phyloP scores from a whole-genome alignment of 2,113 vertebrate genomes.

The Phyllostomus discolor region DNA sequence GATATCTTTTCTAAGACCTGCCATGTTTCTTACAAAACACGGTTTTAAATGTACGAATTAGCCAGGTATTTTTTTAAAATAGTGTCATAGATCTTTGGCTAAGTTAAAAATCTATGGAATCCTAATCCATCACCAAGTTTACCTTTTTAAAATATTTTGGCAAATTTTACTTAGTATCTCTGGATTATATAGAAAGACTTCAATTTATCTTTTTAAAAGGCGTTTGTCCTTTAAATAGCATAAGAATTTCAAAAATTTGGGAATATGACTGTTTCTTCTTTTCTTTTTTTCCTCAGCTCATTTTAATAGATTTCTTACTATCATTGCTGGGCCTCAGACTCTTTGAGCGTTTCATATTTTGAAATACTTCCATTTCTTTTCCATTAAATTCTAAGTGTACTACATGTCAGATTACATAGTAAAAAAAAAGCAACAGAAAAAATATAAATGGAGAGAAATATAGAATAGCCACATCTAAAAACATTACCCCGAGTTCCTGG shows the following conservation, averaged over 20 bases:
- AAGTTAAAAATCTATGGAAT: slow-evolving; percentile 62
- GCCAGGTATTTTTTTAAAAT: slow-evolving; percentile 57
- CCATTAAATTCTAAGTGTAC: neutral
- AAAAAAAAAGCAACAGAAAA: slow-evolving; percentile 64
- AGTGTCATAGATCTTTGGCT: slow-evolving; percentile 37
- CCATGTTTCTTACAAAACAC: slow-evolving; percentile 67
- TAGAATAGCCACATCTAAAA: slow-evolving; percentile 39
- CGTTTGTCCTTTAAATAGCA: neutral
- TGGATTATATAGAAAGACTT: slow-evolving; percentile 68
- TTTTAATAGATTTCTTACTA: slow-evolving; percentile 47
- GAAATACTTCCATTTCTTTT: slow-evolving; percentile 64
- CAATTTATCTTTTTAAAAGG: slow-evolving; percentile 60
- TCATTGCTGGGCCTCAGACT: neutral
- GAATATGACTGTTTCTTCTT: slow-evolving; percentile 45
- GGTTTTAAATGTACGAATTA: slow-evolving; percentile 73
- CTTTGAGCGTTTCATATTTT: slow-evolving; percentile 44
- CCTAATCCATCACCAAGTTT: slow-evolving; percentile 43
- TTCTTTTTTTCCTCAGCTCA: slow-evolving; percentile 20
- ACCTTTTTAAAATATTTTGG: slow-evolving; percentile 66
- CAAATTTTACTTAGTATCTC: slow-evolving; percentile 62
- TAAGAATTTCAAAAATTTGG: slow-evolving; percentile 59
- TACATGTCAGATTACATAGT: slow-evolving; percentile 24
- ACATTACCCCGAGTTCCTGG: slow-evolving; percentile 16
- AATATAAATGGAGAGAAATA: slow-evolving; percentile 48
- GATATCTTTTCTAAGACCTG: slow-evolving; percentile 59